Evolutionary conservation across 2,888 invertebrate genomes (phyloP).

Genomic region (Meandrusa payeni): DNA sequence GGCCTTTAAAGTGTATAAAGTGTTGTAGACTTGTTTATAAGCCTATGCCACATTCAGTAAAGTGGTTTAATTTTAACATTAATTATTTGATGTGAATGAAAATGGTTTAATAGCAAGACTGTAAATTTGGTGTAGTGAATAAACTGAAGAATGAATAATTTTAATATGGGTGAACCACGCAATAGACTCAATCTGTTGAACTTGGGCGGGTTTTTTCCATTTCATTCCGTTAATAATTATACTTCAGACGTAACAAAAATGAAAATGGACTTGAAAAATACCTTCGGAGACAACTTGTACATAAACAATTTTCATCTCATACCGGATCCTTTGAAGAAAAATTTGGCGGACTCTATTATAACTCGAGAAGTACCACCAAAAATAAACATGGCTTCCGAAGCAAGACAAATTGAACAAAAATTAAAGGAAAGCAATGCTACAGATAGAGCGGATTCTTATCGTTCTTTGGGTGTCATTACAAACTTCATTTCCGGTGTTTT

Average conservation of each 20-base stretch:
- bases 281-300: conserved; percentile 48
- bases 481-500: conserved; percentile 59
- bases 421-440: conserved; percentile 31
- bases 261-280: conserved; percentile 47
- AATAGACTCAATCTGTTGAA: conserved; percentile 46
- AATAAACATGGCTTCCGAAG: conserved; percentile 27
- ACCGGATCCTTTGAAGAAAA: conserved; percentile 63
- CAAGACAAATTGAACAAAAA: conserved; percentile 24
- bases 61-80: conserved; percentile 36
- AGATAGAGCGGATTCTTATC: conserved; percentile 35
- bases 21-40: conserved; percentile 50
- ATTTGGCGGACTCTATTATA: conserved; percentile 61
- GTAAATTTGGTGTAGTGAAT: conserved; percentile 40
- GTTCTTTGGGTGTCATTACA: conserved; percentile 48
- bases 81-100: conserved; percentile 47
- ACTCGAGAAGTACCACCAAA: conserved; percentile 34
- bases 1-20: conserved; percentile 44
- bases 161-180: conserved; percentile 46
- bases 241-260: conserved; percentile 45
- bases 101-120: conserved; percentile 50
- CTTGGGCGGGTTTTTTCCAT: conserved; percentile 40
- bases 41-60: conserved; percentile 53
- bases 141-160: conserved; percentile 53
- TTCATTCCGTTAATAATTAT: conserved; percentile 51
- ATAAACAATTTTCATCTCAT: conserved; percentile 54